Percentiles rank a stretch among this genome's conserved stretches.
These are phyloP conservation scores for Calonectris borealis DNA, from an alignment of 2,113 vertebrate species.

Conservation along the genomic window DNA sequence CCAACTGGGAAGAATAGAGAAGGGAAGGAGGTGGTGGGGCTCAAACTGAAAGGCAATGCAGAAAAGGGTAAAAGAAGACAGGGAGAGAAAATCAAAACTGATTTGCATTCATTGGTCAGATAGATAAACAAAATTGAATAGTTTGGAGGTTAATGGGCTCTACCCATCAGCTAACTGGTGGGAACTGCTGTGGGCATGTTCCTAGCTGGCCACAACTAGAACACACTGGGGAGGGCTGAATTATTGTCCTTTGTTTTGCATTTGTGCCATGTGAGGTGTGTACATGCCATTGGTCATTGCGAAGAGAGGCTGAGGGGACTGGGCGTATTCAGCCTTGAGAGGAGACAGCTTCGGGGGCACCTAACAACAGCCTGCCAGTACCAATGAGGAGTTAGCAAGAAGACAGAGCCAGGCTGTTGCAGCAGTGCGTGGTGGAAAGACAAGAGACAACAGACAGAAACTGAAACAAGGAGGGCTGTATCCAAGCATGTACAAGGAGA, in stretches of 20 bases:
- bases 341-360: accelerated
- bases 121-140: neutral
- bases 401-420: neutral
- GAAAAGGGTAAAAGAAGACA: neutral
- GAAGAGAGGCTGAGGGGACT: neutral
- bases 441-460: neutral
- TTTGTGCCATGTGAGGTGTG: neutral
- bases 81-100: neutral
- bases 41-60: neutral
- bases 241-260: neutral
- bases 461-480: neutral
- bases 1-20: neutral
- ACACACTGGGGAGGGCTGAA: accelerated
- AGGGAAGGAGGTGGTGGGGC: neutral
- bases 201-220: neutral
- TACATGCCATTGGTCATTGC: neutral
- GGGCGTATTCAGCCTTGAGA: neutral
- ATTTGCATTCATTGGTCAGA: neutral
- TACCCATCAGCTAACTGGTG: neutral
- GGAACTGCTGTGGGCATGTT: neutral
- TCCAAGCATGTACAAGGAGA: neutral
- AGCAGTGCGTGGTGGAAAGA: neutral
- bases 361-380: neutral
- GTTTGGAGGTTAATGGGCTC: neutral
- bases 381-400: neutral